Conservation (phyloP, 2,113 vertebrate species). For the Urocynchramus pylzowi region DNA sequence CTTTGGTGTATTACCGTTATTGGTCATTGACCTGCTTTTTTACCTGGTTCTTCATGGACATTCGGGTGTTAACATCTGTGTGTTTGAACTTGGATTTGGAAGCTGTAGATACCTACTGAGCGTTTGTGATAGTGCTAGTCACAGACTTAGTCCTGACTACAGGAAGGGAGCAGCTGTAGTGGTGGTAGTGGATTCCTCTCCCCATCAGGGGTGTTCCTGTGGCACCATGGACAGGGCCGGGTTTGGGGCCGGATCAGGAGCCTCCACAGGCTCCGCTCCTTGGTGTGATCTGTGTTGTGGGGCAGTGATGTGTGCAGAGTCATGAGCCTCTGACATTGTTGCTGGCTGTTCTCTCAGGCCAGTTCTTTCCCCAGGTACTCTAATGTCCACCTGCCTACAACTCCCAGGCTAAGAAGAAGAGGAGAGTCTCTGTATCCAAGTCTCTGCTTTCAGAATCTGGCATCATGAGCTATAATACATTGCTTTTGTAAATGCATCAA, state of each 20-base stretch:
- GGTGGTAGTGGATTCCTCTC: too few relatives aligned
- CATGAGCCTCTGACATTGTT: fast-evolving
- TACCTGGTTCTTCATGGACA: not conserved
- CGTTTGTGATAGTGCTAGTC: not conserved
- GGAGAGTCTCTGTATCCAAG: not conserved
- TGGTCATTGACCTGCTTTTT: not conserved
- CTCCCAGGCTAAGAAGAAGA: not conserved
- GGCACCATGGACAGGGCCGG: not conserved
- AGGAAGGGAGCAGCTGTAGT: not conserved
- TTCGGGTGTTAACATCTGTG: not conserved
- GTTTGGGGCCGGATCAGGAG: not conserved
- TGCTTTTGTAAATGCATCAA: not conserved
- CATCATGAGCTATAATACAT: not conserved
- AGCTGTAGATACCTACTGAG: not conserved
- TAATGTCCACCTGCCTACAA: not conserved
- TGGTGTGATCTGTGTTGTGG: fast-evolving
- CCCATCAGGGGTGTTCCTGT: fast-evolving
- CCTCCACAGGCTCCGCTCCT: fast-evolving
- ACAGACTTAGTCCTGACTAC: fast-evolving
- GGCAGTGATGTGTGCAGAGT: too few relatives aligned
- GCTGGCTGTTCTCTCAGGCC: not conserved
- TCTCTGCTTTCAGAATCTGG: not conserved
- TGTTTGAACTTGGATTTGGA: not conserved
- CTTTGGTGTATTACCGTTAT: not conserved
- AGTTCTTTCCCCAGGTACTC: not conserved